Conservation (phyloP, 2,797 vertebrate genomes). For the Sparidentex hasta region DNA sequence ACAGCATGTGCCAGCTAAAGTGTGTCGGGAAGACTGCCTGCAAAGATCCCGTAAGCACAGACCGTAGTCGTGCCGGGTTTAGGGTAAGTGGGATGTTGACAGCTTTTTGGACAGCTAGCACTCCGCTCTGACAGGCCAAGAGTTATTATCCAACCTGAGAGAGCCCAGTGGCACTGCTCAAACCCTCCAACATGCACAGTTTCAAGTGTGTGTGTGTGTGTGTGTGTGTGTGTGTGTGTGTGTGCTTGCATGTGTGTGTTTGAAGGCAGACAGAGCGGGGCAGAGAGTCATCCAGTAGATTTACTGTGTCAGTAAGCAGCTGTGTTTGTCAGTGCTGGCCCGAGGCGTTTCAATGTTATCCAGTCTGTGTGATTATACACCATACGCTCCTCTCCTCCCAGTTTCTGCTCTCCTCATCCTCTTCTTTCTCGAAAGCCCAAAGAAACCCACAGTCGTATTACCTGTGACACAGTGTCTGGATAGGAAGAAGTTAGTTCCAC, state of each 20-base stretch:
- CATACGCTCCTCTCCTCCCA: slow-evolving; percentile 45
- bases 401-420: slow-evolving; percentile 30
- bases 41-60: slow-evolving; percentile 77
- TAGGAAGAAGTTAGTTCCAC: not conserved
- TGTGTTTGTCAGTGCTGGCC: slow-evolving; percentile 78
- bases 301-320: slow-evolving; percentile 82
- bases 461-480: slow-evolving; percentile 29
- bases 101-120: slow-evolving; percentile 81
- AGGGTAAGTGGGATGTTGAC: slow-evolving; percentile 84
- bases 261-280: slow-evolving; percentile 61
- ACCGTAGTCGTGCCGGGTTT: slow-evolving; percentile 69
- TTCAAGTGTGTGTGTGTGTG: slow-evolving; percentile 54
- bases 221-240: slow-evolving; percentile 46
- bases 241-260: slow-evolving; percentile 43
- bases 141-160: slow-evolving; percentile 83
- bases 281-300: slow-evolving; percentile 76
- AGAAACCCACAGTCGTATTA: slow-evolving; percentile 34
- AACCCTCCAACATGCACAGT: slow-evolving; percentile 67
- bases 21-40: slow-evolving; percentile 72
- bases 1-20: slow-evolving; percentile 68
- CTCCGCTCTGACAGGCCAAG: slow-evolving; percentile 77
- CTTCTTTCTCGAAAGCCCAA: slow-evolving; percentile 35
- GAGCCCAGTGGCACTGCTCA: slow-evolving; percentile 76
- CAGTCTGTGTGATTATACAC: slow-evolving; percentile 68
- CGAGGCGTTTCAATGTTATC: slow-evolving; percentile 74